These are phyloP conservation scores for Chelonia mydas DNA, from an alignment of 2,797 vertebrate genomes.

Conservation along the genomic window DNA sequence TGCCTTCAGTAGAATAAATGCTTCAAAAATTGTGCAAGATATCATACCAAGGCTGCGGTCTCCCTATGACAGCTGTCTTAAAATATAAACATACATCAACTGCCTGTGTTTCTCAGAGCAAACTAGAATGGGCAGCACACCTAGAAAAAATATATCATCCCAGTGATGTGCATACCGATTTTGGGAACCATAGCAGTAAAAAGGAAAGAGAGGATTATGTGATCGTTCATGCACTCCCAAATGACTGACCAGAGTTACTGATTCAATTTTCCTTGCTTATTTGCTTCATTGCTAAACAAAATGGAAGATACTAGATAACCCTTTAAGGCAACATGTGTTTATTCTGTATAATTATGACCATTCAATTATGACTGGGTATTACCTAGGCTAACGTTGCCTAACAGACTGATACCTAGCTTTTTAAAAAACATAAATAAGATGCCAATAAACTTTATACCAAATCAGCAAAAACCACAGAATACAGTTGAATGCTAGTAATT, in stretches of 20 bases:
- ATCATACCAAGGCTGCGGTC: constrained; percentile 99
- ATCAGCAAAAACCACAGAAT: constrained; percentile 80
- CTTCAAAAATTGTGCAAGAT: constrained; percentile 99
- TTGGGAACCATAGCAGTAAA: constrained; percentile 82
- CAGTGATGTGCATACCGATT: constrained; percentile 81
- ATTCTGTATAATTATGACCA: constrained; percentile 91
- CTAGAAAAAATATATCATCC: constrained; percentile 79
- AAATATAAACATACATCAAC: constrained; percentile 86
- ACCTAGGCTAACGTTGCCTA: constrained; percentile 82
- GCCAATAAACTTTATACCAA: constrained; percentile 82
- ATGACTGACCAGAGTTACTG: constrained; percentile 80
- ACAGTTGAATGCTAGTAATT: constrained; percentile 81
- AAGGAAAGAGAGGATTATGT: constrained; percentile 81
- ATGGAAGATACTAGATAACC: constrained; percentile 92
- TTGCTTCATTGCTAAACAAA: constrained; percentile 84
- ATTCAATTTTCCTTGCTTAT: constrained; percentile 82
- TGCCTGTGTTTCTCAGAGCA: constrained; percentile 87
- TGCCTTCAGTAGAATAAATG: constrained; percentile 96
- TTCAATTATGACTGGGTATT: constrained; percentile 78
- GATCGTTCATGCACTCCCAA: constrained; percentile 92
- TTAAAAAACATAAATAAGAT: constrained; percentile 80
- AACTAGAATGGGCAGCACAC: constrained; percentile 81
- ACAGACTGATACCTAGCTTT: constrained; percentile 84
- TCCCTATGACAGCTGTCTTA: constrained; percentile 95
- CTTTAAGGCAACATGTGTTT: constrained; percentile 99